phyloP scores from a whole-genome alignment of 2,797 vertebrate genomes.

The Gymnopithys bicolor region DNA sequence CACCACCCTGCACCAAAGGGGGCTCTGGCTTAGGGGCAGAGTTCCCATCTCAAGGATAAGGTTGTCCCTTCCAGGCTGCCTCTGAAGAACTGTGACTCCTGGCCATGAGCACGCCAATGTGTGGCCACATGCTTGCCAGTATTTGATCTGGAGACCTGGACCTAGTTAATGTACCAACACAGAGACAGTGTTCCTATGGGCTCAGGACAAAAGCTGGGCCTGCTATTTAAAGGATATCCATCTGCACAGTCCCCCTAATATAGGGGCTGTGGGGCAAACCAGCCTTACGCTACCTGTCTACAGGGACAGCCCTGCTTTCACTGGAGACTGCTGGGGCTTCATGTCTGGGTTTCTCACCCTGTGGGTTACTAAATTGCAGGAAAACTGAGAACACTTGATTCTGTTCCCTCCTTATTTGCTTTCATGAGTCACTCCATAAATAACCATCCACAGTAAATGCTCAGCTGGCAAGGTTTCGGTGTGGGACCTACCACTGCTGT shows the following conservation, averaged over 20 bases:
- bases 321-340: neutral
- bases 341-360: neutral
- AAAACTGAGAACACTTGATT: neutral
- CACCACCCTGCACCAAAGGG: neutral
- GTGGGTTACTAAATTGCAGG: neutral
- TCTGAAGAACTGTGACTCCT: neutral
- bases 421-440: neutral
- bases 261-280: neutral
- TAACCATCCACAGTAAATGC: neutral
- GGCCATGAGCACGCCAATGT: accelerated
- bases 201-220: neutral
- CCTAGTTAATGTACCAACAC: no score
- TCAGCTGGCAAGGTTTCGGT: neutral
- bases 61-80: neutral
- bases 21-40: neutral
- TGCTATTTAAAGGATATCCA: neutral
- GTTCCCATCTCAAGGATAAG: neutral
- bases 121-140: neutral
- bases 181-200: neutral
- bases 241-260: neutral
- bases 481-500: neutral
- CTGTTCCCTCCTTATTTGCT: neutral
- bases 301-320: neutral
- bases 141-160: accelerated
- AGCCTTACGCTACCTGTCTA: neutral